Conservation (phyloP, 2,797 vertebrate genomes). For the Protonibea diacanthus region DNA sequence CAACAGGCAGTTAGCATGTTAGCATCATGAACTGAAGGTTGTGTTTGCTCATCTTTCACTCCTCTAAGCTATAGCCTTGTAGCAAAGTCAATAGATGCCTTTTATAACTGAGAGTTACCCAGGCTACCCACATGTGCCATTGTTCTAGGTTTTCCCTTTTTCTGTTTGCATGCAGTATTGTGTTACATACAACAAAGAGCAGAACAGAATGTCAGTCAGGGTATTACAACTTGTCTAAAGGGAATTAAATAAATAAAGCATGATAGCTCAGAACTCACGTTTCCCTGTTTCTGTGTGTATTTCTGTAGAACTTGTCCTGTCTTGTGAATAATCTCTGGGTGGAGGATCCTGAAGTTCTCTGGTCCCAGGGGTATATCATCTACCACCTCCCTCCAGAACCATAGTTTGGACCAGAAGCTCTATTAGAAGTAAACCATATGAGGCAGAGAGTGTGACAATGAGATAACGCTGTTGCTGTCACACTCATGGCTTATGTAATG, state of each 20-base stretch:
- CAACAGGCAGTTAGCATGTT: neutral
- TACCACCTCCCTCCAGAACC: slow-evolving; percentile 89
- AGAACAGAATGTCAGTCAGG: slow-evolving; percentile 1
- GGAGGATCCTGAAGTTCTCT: slow-evolving; percentile 83
- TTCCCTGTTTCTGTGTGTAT: slow-evolving; percentile 73
- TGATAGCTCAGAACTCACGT: slow-evolving; percentile 62
- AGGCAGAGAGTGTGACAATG: slow-evolving; percentile 29
- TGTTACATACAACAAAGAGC: slow-evolving; percentile 5
- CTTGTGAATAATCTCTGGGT: slow-evolving; percentile 85
- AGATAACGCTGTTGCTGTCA: slow-evolving; percentile 12
- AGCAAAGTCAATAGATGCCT: slow-evolving; percentile 6
- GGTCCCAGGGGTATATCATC: slow-evolving; percentile 84
- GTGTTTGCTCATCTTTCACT: slow-evolving; percentile 2
- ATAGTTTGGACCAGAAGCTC: slow-evolving; percentile 88
- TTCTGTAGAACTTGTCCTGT: slow-evolving; percentile 76
- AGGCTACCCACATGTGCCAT: neutral
- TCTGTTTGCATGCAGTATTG: slow-evolving; percentile 1
- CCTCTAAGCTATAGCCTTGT: neutral
- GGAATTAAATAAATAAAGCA: neutral
- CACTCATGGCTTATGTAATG: slow-evolving; percentile 40
- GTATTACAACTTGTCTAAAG: neutral
- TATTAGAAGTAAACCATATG: slow-evolving; percentile 51
- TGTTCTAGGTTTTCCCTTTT: neutral
- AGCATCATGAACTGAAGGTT: neutral
- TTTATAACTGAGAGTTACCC: no score